Percentiles rank a stretch among this genome's conserved stretches.
These are phyloP conservation scores for Invenusta paracnida DNA, from an alignment of 2,888 invertebrate genomes.

Conservation along the genomic window DNA sequence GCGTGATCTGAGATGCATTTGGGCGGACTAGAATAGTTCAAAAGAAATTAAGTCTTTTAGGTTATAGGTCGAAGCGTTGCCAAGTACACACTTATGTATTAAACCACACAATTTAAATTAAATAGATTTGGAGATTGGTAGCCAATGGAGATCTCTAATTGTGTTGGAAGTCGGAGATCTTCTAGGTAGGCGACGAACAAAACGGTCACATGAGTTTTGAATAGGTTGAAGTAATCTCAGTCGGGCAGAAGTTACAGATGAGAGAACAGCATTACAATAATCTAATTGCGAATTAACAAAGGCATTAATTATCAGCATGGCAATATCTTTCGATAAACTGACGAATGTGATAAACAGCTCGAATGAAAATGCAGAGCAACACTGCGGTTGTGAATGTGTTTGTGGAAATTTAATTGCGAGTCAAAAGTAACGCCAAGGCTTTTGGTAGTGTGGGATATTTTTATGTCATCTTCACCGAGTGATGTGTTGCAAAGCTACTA, in stretches of 20 bases:
- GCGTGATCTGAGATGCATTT: neutral
- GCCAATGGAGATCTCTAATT: neutral
- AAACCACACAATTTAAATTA: constrained; percentile 1
- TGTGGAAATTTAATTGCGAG: neutral
- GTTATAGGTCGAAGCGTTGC: constrained; percentile 17
- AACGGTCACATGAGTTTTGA: too few relatives aligned
- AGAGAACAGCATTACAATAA: too few relatives aligned
- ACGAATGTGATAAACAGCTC: too few relatives aligned
- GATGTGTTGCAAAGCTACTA: neutral
- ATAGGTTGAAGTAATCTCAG: too few relatives aligned
- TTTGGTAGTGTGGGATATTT: neutral
- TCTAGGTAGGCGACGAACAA: neutral
- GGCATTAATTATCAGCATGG: neutral
- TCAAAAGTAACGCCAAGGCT: neutral
- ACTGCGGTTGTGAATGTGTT: neutral
- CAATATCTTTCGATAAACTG: neutral
- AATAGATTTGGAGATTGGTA: neutral
- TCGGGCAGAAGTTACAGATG: too few relatives aligned
- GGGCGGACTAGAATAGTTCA: neutral
- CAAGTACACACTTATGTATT: constrained; percentile 15
- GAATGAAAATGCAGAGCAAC: neutral
- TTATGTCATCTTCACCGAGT: neutral
- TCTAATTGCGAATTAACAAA: neutral
- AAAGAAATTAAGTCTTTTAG: constrained; percentile 6
- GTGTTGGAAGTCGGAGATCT: neutral